Conservation (phyloP, 2,797 vertebrate species). For the Etheostoma nigrum region DNA sequence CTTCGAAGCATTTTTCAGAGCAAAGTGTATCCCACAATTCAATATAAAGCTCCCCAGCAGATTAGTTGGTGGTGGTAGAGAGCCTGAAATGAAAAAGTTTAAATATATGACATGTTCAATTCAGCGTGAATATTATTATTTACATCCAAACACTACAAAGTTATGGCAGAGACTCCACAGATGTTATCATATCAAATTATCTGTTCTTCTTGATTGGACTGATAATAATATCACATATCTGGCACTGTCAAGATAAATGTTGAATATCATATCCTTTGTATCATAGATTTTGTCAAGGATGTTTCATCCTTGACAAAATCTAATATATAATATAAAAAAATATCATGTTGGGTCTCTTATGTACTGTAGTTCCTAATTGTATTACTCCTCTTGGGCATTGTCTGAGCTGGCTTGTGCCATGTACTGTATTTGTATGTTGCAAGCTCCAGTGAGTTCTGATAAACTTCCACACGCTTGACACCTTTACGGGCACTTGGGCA, state of each 20-base stretch:
- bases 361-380: not conserved
- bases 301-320: not conserved
- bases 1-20: not conserved
- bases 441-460: conserved; percentile 1
- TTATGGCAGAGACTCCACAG: not conserved
- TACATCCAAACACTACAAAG: not conserved
- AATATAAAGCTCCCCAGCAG: not conserved
- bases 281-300: not conserved
- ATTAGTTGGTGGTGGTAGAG: not conserved
- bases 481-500: not conserved
- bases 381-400: not conserved
- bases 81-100: not conserved
- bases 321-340: no score
- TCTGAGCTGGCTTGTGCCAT: not conserved
- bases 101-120: conserved; percentile 1
- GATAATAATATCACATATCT: not conserved
- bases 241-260: not conserved
- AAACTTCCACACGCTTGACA: not conserved
- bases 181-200: not conserved
- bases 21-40: not conserved
- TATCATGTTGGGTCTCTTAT: not conserved
- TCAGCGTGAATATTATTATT: not conserved
- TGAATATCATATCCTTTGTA: not conserved
- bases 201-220: not conserved
- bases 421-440: not conserved